Evolutionary conservation across 2,888 invertebrate genomes (phyloP), one percentile per base, ranked within the genome.

Genomic region (Dicycla oo): DNA sequence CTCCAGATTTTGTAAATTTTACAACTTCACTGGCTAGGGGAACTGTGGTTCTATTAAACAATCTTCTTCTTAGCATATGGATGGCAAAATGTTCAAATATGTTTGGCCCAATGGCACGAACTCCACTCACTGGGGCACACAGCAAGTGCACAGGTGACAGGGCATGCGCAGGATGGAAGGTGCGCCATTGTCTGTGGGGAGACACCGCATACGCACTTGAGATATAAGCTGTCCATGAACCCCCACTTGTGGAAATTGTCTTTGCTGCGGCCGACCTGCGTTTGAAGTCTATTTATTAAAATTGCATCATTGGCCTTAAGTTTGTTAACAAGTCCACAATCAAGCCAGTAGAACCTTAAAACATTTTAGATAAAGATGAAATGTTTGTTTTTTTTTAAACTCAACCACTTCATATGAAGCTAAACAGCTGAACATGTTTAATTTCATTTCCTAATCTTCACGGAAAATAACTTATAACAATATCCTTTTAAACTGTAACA

Each of bases 401-500:
- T 13, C 4, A 38, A 51, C 3, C 11, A 58, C 58, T 75, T 30
- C 56, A 5, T 10, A 11, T 2, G 53, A 34, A n/a, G n/a, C n/a
- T 34, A 73, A 66, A 18, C 45, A 47, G 15, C 8, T 3, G 23
- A 69, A 57, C 54, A 26, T 20, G 63, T 43, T 6, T 3, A 51
- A 47, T 63, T 58, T 11, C 56, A 56, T 47, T 78, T 49, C 38
- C 8, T 73, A 73, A 77, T 77, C 73, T 77, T 77, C 45, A 79
- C 63, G 74, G 68, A 45, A 53, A 69, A 61, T 79, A 69, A 79
- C 11, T 79, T 81, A 53, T 23, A 73, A 68, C 45, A 75, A 69
- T 57, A 69, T 74, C 40, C 56, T 53, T 72, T 60, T 15, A 49
- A 58, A 62, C 18, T 15, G 43, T 56, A 26, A 72, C 68, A 77